Evolutionary conservation across 2,797 vertebrate species (phyloP), one percentile per base, ranked within the genome.

Genomic region (Meda fulgida): DNA sequence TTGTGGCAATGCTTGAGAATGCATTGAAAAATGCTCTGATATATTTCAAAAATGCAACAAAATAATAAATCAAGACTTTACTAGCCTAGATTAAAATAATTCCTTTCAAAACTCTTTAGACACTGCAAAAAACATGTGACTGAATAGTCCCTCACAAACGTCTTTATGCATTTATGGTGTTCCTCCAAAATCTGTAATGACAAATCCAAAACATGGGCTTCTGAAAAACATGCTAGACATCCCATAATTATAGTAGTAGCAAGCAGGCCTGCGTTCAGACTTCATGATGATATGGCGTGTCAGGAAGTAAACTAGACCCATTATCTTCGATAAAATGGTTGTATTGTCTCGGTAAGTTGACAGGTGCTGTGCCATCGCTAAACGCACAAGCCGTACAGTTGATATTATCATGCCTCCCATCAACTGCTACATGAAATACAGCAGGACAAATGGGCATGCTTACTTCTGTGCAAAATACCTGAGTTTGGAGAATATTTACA

Each of bases 281-380:
- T 67, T 78, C 63, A 83, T 93, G 92, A 93, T 92, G 86, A 92
- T 91, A 81, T 80, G 76, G 48, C 26, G 53, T 53, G 89, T 92
- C 90, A 91, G 81, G 85, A 76, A 87, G 84, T 91, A 93, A 93
- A 94, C 90, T 92, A 90, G 90, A 93, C 90, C 92, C 91, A 91
- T 93, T 92, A 91, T 90, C 38, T 78, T 79, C 92, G 91, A 94
- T 94, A 84, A 94, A n/a, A 93, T 91, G 89, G 87, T 84, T 70
- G 83, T 76, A 87, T 81, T 86, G 83, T 89, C 85, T 91, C 76
- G 78, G 60, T 83, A 86, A 80, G 81, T 83, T 83, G 87, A 81
- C 78, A 73, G 48, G 70, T 84, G 84, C 81, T 36, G 51, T 84
- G 65, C 81, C 78, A 60, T 73, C 13, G n/a, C 85, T 85, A 88